Conservation (phyloP, 1,140 invertebrate species). For the Steinernema khuongi region DNA sequence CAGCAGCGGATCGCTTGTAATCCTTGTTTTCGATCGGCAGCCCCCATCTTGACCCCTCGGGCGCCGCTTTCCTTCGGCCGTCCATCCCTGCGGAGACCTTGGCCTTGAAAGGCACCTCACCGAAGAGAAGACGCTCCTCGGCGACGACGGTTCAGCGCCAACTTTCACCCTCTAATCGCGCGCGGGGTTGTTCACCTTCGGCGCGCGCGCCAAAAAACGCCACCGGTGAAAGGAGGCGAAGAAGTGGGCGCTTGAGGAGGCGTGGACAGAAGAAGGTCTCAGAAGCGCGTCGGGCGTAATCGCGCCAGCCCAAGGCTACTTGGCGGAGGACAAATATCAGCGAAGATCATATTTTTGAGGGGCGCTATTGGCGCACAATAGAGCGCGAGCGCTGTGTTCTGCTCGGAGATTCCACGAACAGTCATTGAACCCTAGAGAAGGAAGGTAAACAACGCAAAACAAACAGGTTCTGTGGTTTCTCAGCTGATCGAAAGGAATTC, state of each 20-base stretch:
- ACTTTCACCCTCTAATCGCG: constrained; percentile 8
- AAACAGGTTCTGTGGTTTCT: neutral
- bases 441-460: neutral
- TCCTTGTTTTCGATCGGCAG: constrained; percentile 3
- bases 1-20: neutral
- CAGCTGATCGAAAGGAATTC: neutral
- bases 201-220: neutral
- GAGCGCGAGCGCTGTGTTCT: neutral
- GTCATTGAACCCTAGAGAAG: neutral
- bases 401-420: neutral
- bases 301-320: no score
- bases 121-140: neutral
- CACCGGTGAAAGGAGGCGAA: constrained; percentile 2
- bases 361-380: no score
- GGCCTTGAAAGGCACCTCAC: neutral
- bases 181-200: constrained; percentile 3
- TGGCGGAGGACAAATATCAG: no score
- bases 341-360: no score
- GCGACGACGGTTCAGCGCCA: neutral
- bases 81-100: neutral
- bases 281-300: neutral
- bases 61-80: constrained; percentile 3
- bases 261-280: neutral
- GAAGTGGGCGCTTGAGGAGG: neutral
- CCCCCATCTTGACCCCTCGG: constrained; percentile 11